phyloP scores from a whole-genome alignment of 2,113 vertebrate species.

The Oreocharis arfaki region DNA sequence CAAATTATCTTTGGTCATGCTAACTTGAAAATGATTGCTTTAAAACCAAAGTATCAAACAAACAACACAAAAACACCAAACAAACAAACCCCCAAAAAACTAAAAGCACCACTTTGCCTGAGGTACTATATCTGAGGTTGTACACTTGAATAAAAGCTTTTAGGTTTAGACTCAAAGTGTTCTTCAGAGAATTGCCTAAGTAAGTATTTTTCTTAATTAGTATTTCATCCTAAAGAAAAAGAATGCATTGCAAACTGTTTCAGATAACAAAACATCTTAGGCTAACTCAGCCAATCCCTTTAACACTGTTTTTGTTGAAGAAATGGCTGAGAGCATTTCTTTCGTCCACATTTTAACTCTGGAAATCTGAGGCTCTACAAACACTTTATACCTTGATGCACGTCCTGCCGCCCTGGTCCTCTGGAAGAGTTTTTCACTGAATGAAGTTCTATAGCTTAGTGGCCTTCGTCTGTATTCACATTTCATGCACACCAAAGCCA shows the following conservation, averaged over 20 bases:
- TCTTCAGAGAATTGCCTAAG: not conserved
- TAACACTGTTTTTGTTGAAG: not conserved
- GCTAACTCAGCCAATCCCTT: not conserved
- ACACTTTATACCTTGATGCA: constrained; percentile 83
- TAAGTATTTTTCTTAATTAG: not conserved
- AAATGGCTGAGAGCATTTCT: not conserved
- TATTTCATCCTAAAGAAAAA: not conserved
- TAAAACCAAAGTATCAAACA: not conserved
- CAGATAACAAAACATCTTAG: not conserved
- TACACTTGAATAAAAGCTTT: not conserved
- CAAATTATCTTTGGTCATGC: not conserved
- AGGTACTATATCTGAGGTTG: not conserved
- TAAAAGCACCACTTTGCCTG: not conserved
- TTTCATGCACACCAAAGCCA: constrained; percentile 69
- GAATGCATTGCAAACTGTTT: not conserved
- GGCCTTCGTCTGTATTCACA: constrained; percentile 82
- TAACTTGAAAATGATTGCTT: not conserved
- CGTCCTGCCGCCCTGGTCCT: constrained; percentile 85
- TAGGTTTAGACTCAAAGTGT: not conserved
- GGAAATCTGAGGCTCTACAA: not conserved
- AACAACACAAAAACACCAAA: not conserved
- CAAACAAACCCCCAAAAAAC: not conserved
- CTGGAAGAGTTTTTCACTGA: constrained; percentile 91
- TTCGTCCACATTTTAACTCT: not conserved
- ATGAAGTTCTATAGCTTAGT: constrained; percentile 88